Evolutionary conservation across 2,113 vertebrate species (phyloP).

Genomic region (Donacobius atricapilla): DNA sequence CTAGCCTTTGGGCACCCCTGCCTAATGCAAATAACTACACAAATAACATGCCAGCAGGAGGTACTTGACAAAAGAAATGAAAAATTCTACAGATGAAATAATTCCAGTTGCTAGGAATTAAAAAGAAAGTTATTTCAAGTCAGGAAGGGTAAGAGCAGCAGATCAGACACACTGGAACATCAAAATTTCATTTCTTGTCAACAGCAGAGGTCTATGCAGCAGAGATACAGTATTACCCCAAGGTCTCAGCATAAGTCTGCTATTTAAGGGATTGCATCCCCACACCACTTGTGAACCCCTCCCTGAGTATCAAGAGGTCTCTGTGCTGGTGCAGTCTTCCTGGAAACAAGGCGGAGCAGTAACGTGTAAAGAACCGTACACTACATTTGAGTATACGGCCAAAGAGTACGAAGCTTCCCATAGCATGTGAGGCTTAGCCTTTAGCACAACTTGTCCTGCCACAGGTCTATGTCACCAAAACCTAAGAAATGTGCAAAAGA

Average conservation of each 20-base stretch:
- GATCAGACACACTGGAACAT: conserved; percentile 34
- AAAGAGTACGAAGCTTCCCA: conserved; percentile 55
- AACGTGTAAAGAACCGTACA: conserved; percentile 46
- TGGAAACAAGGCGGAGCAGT: conserved; percentile 68
- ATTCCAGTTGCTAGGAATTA: conserved; percentile 44
- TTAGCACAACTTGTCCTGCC: conserved; percentile 69
- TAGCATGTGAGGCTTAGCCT: conserved; percentile 34
- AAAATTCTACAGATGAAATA: conserved; percentile 20
- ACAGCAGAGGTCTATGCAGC: conserved; percentile 14
- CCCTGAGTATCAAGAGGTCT: conserved; percentile 31
- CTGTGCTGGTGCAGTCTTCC: conserved; percentile 45
- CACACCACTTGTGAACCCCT: conserved; percentile 39
- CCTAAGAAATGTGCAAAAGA: conserved; percentile 54
- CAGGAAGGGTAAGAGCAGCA: conserved; percentile 4
- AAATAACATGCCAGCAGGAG: neutral
- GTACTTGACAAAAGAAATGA: conserved; percentile 34
- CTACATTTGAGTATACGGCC: conserved; percentile 56
- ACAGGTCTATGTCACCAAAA: conserved; percentile 73
- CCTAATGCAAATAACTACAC: neutral
- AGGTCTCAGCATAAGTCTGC: conserved; percentile 4
- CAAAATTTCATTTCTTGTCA: neutral
- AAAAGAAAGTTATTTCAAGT: conserved; percentile 44
- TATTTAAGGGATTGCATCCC: conserved; percentile 27
- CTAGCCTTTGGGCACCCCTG: conserved; percentile 52
- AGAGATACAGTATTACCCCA: conserved; percentile 48